These are phyloP conservation scores for Orthosia incerta DNA, from an alignment of 2,888 invertebrate species.

Conservation along the genomic window DNA sequence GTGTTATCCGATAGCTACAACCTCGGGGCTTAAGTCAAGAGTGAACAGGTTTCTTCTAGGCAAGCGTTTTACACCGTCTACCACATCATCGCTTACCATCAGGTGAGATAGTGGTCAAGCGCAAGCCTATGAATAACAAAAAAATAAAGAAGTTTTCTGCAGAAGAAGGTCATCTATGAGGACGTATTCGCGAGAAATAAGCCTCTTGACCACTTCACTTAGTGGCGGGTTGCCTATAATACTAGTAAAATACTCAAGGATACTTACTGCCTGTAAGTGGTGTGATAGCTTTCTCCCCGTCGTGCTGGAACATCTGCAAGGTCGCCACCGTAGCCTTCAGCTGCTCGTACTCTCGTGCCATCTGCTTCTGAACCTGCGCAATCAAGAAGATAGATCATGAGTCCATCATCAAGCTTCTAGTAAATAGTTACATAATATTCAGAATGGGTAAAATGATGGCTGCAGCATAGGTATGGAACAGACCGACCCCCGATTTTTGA, in stretches of 20 bases:
- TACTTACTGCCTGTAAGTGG: constrained; percentile 84
- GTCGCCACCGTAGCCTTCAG: constrained; percentile 95
- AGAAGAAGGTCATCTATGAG: too few relatives aligned
- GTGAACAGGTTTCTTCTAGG: too few relatives aligned
- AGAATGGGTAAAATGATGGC: too few relatives aligned
- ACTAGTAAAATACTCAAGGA: background rate
- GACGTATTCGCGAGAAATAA: background rate
- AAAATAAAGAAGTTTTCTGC: too few relatives aligned
- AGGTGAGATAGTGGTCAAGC: too few relatives aligned
- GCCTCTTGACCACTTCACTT: background rate
- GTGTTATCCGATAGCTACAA: too few relatives aligned
- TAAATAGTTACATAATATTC: background rate
- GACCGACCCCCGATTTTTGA: too few relatives aligned
- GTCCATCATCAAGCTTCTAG: constrained; percentile 16
- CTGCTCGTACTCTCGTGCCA: constrained; percentile 97
- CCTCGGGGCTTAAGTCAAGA: too few relatives aligned
- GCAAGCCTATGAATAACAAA: too few relatives aligned
- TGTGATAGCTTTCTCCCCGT: constrained; percentile 90
- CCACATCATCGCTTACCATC: too few relatives aligned
- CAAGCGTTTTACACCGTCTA: too few relatives aligned
- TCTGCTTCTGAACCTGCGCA: constrained; percentile 95
- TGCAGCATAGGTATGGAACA: too few relatives aligned
- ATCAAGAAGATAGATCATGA: constrained; percentile 35
- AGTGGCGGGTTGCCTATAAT: background rate
- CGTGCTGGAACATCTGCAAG: constrained; percentile 94